Base-by-base conservation (phyloP, 2,113 vertebrate genomes). In the Ranitomeya variabilis region DNA sequence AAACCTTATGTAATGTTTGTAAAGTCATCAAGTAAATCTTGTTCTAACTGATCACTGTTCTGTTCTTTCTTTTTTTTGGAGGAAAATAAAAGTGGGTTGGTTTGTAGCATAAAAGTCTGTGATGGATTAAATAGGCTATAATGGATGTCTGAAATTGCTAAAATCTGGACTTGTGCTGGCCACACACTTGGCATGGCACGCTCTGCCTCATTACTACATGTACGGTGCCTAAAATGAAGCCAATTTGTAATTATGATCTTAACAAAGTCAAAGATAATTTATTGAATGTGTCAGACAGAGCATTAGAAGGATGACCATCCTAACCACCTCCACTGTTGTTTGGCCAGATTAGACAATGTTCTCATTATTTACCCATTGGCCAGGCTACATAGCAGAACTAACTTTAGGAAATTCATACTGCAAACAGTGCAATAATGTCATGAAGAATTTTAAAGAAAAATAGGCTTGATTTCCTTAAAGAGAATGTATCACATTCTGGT, bases 171-270 rank as follows among this genome's bases (percentile, higher is more conserved):
- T 66, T 66, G 26, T 16, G 10, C 67, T 45, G 26, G 26, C 71
- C 31, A 15, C 31, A 18, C 71, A 37, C 69, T 37, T 45, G 7
- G 71, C 23, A 31, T 31, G 71, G 23, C 71, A 74, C 15, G 16
- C 9, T 74, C 45, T 74, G 26, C 31, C 71, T 74, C 15, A 45
- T 18, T 45, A 74, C 71, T 74, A 1, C 71, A 18, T 18, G 26
- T 2, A 18, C 23, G 13, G 69, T 26, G 13, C 66, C 66, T 31
- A 71, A 31, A 74, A 74, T 74, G 31, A 74, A 18, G 71, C 71
- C 71, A 74, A 74, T 74, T 74, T 74, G 71, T 8, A 74, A 74
- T 74, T 74, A 74, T 18, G 14, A 74, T 37, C 26, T 45, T 74
- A 71, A 31, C 31, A 45, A 74, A 74, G 26, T 37, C 31, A 23